A percentile compares a stretch with the other conserved stretches of the same genome.
These are phyloP conservation scores for Calidris pugnax DNA, from an alignment of 2,113 vertebrate genomes.

Conservation along the genomic window DNA sequence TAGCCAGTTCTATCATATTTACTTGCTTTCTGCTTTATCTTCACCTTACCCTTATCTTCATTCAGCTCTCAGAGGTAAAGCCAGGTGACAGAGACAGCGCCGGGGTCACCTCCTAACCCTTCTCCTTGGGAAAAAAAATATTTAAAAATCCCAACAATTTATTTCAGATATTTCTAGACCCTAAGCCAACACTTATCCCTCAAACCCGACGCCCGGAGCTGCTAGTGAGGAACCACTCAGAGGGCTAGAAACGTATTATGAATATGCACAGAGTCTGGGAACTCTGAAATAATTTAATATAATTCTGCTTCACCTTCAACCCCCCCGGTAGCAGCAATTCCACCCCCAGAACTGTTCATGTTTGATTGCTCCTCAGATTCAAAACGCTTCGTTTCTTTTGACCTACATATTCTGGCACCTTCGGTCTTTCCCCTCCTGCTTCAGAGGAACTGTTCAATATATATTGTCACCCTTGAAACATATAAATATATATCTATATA, in stretches of 20 bases:
- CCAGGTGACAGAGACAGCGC: neutral
- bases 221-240: neutral
- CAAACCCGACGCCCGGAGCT: neutral
- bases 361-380: neutral
- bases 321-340: accelerated
- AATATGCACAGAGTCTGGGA: accelerated
- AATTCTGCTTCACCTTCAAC: neutral
- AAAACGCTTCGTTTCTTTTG: neutral
- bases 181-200: neutral
- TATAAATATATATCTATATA: accelerated
- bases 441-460: neutral
- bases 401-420: neutral
- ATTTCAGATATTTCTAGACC: neutral
- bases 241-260: neutral
- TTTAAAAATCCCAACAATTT: neutral
- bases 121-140: neutral
- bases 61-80: neutral
- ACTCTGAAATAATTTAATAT: neutral
- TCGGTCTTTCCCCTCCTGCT: neutral
- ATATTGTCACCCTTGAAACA: neutral
- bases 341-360: neutral
- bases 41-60: neutral
- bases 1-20: accelerated
- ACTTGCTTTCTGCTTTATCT: neutral
- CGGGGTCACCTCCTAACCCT: neutral